Evolutionary conservation across 2,888 invertebrate species (phyloP).

Genomic region (Abrostola tripartita): DNA sequence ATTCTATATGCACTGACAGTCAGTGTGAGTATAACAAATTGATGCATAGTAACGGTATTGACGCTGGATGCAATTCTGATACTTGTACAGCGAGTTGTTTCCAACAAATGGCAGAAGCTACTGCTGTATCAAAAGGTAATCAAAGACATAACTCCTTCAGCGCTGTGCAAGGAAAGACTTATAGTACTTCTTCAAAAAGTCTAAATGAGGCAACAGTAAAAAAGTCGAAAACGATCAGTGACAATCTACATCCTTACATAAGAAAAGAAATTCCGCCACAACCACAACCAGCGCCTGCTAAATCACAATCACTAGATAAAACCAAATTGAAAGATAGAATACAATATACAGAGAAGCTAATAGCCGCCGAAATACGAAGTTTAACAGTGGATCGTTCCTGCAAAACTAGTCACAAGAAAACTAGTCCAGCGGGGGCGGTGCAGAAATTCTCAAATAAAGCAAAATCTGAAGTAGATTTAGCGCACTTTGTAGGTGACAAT

Average conservation of each 20-base stretch:
- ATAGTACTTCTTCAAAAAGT: slow-evolving; percentile 68
- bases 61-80: slow-evolving; percentile 81
- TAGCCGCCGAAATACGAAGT: slow-evolving; percentile 84
- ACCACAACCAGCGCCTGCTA: slow-evolving; percentile 61
- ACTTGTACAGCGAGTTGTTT: slow-evolving; percentile 82
- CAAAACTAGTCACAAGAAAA: slow-evolving; percentile 73
- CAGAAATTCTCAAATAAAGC: slow-evolving; percentile 85
- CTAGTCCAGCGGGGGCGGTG: slow-evolving; percentile 65
- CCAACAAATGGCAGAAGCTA: slow-evolving; percentile 76
- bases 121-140: slow-evolving; percentile 68
- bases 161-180: slow-evolving; percentile 81
- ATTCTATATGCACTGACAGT: slow-evolving; percentile 85
- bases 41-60: slow-evolving; percentile 82
- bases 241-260: slow-evolving; percentile 85
- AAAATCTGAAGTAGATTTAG: slow-evolving; percentile 89
- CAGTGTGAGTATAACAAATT: slow-evolving; percentile 85
- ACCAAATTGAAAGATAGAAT: slow-evolving; percentile 82
- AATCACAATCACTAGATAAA: slow-evolving; percentile 72
- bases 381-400: slow-evolving; percentile 80
- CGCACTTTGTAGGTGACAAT: slow-evolving; percentile 86
- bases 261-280: slow-evolving; percentile 83
- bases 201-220: slow-evolving; percentile 78
- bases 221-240: slow-evolving; percentile 83
- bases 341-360: slow-evolving; percentile 84
- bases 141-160: slow-evolving; percentile 86